Percentiles rank a stretch among this genome's conserved stretches.
Evolutionary conservation across 1,140 invertebrate species (phyloP).

Genomic region (Phymastichus coffea): DNA sequence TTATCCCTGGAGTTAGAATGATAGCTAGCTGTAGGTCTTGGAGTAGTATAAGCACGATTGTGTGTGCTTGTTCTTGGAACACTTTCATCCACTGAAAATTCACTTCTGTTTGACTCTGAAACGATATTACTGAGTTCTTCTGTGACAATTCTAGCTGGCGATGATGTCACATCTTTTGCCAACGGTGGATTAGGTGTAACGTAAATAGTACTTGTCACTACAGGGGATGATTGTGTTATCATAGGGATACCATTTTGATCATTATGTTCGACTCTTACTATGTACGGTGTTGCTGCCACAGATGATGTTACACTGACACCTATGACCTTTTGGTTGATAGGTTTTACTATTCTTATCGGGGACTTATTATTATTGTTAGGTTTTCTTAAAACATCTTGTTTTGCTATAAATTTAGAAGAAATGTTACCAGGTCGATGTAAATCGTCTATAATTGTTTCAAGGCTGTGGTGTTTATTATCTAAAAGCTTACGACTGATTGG

Average conservation of each 20-base stretch:
- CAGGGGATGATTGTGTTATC: slow-evolving; percentile 25
- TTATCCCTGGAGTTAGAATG: not conserved
- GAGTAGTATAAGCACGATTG: slow-evolving; percentile 37
- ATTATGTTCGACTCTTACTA: slow-evolving; percentile 50
- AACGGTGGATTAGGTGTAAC: not conserved
- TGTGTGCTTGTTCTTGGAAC: slow-evolving; percentile 53
- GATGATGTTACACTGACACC: slow-evolving; percentile 53
- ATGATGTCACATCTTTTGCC: slow-evolving; percentile 1
- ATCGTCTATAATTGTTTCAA: slow-evolving; percentile 43
- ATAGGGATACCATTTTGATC: slow-evolving; percentile 18
- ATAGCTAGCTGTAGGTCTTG: slow-evolving; percentile 29
- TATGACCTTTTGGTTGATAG: slow-evolving; percentile 48
- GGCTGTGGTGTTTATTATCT: slow-evolving; percentile 41
- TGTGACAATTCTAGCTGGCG: slow-evolving; percentile 45
- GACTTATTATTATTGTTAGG: slow-evolving; percentile 4
- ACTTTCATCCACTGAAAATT: slow-evolving; percentile 60
- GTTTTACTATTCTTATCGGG: slow-evolving; percentile 27
- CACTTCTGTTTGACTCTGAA: slow-evolving; percentile 58
- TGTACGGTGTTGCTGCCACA: slow-evolving; percentile 53
- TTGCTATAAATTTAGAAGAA: slow-evolving; percentile 28
- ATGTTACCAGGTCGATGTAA: slow-evolving; percentile 35
- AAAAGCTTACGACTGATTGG: slow-evolving; percentile 47
- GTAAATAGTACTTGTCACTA: not conserved
- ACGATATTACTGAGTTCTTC: slow-evolving; percentile 57
- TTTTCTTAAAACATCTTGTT: slow-evolving; percentile 13